These are phyloP conservation scores for Furnarius figulus DNA, from an alignment of 2,113 vertebrate species.

Conservation along the genomic window DNA sequence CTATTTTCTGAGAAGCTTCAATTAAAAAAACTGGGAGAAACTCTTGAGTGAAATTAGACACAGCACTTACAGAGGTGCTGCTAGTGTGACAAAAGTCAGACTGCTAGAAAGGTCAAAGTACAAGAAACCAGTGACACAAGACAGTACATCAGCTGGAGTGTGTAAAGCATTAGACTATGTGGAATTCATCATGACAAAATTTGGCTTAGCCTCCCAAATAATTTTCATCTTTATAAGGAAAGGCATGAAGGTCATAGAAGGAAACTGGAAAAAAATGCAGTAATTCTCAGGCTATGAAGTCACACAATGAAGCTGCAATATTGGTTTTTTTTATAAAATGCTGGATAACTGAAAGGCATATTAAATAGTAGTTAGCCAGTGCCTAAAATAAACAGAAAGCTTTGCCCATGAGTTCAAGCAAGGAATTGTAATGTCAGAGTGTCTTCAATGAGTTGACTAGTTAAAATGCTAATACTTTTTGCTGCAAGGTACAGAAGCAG, in stretches of 20 bases:
- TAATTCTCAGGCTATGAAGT: neutral
- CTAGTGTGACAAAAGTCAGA: neutral
- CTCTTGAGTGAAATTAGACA: neutral
- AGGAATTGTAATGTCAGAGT: neutral
- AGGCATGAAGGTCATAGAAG: neutral
- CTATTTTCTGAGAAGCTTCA: neutral
- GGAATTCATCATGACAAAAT: neutral
- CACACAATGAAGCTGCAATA: neutral
- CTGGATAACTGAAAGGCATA: neutral
- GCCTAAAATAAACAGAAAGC: neutral
- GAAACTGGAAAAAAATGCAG: neutral
- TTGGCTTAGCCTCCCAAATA: neutral
- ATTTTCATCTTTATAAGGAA: neutral
- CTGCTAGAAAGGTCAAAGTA: neutral
- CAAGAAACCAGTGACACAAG: neutral
- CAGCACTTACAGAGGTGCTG: neutral
- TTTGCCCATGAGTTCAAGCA: neutral
- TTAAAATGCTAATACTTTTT: neutral
- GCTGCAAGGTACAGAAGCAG: neutral
- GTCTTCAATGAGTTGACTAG: neutral
- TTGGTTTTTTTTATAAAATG: neutral
- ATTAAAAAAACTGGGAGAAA: neutral
- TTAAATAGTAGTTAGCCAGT: neutral
- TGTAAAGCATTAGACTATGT: accelerated
- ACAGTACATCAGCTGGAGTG: neutral